Evolutionary conservation across 2,113 vertebrate genomes (phyloP).

Genomic region (Cyphomyrus plagiostoma): DNA sequence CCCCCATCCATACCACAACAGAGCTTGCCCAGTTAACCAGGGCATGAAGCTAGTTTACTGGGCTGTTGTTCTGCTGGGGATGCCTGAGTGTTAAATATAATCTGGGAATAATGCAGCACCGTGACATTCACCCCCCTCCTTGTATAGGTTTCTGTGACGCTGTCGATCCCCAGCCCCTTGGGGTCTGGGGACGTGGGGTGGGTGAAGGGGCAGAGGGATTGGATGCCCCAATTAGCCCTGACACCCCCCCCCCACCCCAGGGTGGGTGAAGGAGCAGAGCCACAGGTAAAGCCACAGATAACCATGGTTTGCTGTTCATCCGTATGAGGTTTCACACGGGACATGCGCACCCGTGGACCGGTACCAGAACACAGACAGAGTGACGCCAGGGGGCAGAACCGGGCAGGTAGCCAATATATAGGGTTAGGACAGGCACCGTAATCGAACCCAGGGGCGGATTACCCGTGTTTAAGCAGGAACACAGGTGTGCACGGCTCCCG

Average conservation of each 20-base stretch:
- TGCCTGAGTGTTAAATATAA: constrained; percentile 10
- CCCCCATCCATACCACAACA: background rate
- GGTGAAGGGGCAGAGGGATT: background rate
- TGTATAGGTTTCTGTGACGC: background rate
- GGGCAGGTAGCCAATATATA: background rate
- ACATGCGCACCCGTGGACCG: background rate
- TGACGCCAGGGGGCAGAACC: background rate
- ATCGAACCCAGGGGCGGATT: background rate
- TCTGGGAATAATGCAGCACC: background rate
- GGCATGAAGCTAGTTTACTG: constrained; percentile 3
- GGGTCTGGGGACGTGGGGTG: background rate
- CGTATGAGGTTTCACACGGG: background rate
- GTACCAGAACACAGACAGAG: background rate
- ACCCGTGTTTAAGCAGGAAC: background rate
- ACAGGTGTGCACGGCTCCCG: background rate
- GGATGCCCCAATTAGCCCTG: too few relatives aligned
- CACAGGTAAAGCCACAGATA: background rate
- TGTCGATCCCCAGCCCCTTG: background rate
- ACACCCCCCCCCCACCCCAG: too few relatives aligned
- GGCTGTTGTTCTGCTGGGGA: background rate
- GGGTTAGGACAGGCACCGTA: background rate
- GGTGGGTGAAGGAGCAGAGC: background rate
- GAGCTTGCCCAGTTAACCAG: constrained; percentile 14
- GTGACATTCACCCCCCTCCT: background rate
- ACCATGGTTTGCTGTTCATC: background rate